Evolutionary conservation across 2,888 invertebrate genomes (phyloP), one percentile per base, ranked within the genome.

Genomic region (Agrochola circellaris): DNA sequence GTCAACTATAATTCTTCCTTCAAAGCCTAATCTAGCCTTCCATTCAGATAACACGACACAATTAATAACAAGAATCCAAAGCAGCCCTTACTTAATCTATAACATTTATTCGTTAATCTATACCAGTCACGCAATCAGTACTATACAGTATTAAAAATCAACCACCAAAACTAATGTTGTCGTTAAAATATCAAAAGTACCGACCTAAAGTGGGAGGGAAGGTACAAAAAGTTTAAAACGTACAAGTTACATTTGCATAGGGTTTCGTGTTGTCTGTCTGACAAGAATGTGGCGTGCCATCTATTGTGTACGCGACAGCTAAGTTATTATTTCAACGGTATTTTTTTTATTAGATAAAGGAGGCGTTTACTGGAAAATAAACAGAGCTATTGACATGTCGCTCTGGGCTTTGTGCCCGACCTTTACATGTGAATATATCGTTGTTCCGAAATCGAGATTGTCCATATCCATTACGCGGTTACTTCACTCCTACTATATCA

Each of bases 331-430:
- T 93, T 93, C 93, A 93, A 92, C 87, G 92, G 92, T 91, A 93
- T 94, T 95, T 94, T 81, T 93, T 95, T 95, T 93, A 93, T 94
- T 94, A 92, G 90, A 90, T 92, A 94, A 91, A 92, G 89, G 86
- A 92, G 92, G 93, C 94, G 93, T 94, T 95, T 94, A 93, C 93
- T 93, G 89, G 90, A 94, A 95, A 94, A 95, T 94, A 95, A 95
- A 96, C 95, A 94, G 89, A 91, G 89, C 91, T 94, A 96, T 96
- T 95, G 95, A 95, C 95, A 95, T 95, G 93, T 95, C 92, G 92
- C 91, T 89, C 88, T 81, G 38, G 81, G 87, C 86, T 89, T 89
- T 90, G 85, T 86, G 75, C 88, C 80, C 79, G 66, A 70, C 83
- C 78, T 85, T 84, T 84, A 83, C 79, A 72, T 61, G 30, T 60